phyloP scores from a whole-genome alignment of 2,113 vertebrate species.

The Scophthalmus maximus region DNA sequence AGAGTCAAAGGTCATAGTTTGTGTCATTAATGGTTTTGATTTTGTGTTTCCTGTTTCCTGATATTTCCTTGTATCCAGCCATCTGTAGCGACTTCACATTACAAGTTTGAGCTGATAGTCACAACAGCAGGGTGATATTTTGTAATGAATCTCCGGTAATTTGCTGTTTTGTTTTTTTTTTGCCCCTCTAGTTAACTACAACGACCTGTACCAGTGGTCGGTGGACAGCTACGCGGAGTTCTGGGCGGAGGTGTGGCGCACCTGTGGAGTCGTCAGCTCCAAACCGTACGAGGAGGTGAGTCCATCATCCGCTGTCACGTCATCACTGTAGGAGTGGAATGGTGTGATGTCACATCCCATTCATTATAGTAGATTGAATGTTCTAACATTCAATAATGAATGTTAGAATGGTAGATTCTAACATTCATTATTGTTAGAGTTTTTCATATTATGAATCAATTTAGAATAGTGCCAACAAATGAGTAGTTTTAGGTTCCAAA shows the following conservation, averaged over 20 bases:
- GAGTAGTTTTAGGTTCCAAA: no score
- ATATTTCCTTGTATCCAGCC: background rate
- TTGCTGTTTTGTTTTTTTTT: background rate
- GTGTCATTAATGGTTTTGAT: no score
- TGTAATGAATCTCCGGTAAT: no score
- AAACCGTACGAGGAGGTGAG: constrained; percentile 90
- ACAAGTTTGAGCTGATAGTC: background rate
- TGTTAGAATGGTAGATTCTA: no score
- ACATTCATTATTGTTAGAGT: no score
- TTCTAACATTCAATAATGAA: no score
- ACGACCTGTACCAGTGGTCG: constrained; percentile 94
- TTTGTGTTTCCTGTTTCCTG: background rate
- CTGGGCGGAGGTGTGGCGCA: constrained; percentile 94
- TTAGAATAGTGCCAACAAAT: no score
- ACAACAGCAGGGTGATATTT: background rate
- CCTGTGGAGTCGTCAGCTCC: constrained; percentile 88
- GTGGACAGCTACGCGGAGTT: constrained; percentile 91
- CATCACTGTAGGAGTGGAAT: background rate
- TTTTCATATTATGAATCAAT: no score
- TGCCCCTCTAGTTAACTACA: constrained; percentile 84
- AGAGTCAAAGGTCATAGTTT: background rate
- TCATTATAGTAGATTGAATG: no score
- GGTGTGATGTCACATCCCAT: no score
- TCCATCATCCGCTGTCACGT: background rate
- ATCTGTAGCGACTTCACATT: background rate